These are phyloP conservation scores for Chaetoderma sp. DNA, from an alignment of 2,888 invertebrate species.

Conservation along the genomic window DNA sequence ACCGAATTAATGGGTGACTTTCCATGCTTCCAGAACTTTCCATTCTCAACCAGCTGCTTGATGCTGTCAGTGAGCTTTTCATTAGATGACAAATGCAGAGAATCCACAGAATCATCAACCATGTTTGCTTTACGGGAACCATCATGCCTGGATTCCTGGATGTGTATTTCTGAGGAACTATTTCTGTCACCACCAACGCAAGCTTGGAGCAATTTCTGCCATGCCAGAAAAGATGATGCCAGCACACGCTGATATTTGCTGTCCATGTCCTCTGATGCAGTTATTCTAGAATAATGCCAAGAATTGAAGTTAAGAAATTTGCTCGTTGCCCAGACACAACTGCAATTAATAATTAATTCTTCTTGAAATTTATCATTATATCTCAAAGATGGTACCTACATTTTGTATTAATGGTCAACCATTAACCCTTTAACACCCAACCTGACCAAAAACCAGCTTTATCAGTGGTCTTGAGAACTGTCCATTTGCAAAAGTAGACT, in stretches of 20 bases:
- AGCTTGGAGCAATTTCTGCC: conserved; percentile 76
- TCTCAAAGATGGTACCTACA: too few relatives aligned
- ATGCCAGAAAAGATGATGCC: conserved; percentile 77
- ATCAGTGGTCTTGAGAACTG: too few relatives aligned
- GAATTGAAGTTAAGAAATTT: too few relatives aligned
- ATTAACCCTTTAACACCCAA: too few relatives aligned
- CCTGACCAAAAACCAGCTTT: too few relatives aligned
- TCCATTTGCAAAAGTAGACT: too few relatives aligned
- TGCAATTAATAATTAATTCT: too few relatives aligned
- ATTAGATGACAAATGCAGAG: too few relatives aligned
- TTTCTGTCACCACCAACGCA: too few relatives aligned
- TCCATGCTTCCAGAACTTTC: conserved; percentile 79
- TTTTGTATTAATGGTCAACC: too few relatives aligned
- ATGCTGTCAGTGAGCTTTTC: conserved; percentile 71
- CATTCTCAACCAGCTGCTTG: conserved; percentile 73
- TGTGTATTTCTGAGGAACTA: conserved; percentile 46
- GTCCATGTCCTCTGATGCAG: conserved; percentile 78
- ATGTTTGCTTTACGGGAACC: conserved; percentile 35
- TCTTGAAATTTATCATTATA: too few relatives aligned
- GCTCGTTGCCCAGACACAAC: too few relatives aligned
- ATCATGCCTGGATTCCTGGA: conserved; percentile 58
- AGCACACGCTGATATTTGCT: conserved; percentile 78
- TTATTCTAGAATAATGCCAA: conserved; percentile 68
- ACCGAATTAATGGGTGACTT: conserved; percentile 50
- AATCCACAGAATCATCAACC: conserved; percentile 49